Evolutionary conservation across 2,888 invertebrate species (phyloP).

Genomic region (Thymelicus sylvestris): DNA sequence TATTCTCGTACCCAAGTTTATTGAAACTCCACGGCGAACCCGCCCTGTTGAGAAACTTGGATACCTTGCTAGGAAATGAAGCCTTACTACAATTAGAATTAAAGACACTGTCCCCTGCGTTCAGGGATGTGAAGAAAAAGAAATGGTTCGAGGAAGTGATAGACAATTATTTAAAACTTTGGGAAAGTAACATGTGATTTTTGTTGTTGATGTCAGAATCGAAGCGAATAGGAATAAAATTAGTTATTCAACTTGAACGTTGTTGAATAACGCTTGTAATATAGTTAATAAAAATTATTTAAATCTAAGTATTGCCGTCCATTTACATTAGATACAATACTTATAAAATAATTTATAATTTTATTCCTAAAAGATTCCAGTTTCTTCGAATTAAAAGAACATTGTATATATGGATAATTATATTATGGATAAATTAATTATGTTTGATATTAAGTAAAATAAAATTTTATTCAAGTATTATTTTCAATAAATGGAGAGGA

Average conservation of each 20-base stretch:
- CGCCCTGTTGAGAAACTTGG: slow-evolving; percentile 87
- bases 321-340: not conserved
- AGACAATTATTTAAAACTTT: slow-evolving; percentile 94
- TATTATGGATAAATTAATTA: slow-evolving; percentile 9
- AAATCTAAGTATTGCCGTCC: slow-evolving; percentile 3
- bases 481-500: not conserved
- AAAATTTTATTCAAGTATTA: not conserved
- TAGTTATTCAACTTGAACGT: not conserved
- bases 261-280: not conserved
- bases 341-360: not conserved
- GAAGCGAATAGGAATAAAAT: slow-evolving; percentile 1
- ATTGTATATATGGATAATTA: slow-evolving; percentile 32
- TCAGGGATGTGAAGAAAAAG: slow-evolving; percentile 89
- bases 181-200: slow-evolving; percentile 94
- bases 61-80: slow-evolving; percentile 91
- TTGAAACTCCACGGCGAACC: slow-evolving; percentile 93
- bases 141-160: slow-evolving; percentile 95
- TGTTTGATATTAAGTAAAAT: not conserved
- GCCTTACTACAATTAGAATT: slow-evolving; percentile 93
- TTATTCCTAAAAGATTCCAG: not conserved
- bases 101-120: slow-evolving; percentile 91
- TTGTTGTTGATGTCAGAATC: slow-evolving; percentile 21
- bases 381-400: slow-evolving; percentile 22
- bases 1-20: slow-evolving; percentile 92
- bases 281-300: not conserved